These are phyloP conservation scores for Zaprionus gabonicus DNA, from an alignment of 1,140 invertebrate species.

Conservation along the genomic window DNA sequence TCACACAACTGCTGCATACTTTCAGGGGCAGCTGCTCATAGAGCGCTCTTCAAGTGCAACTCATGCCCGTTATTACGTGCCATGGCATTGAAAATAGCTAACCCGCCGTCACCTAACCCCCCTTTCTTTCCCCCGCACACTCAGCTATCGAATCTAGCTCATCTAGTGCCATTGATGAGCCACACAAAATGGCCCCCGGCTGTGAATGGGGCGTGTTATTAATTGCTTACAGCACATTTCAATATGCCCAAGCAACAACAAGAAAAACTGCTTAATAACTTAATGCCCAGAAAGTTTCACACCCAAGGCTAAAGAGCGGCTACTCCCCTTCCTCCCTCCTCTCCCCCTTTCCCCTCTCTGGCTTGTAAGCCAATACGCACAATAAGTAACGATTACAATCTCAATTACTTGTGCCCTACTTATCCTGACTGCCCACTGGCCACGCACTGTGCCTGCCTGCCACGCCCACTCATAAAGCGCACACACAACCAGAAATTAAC, in stretches of 20 bases:
- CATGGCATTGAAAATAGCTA: conserved; percentile 70
- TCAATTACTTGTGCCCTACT: conserved; percentile 71
- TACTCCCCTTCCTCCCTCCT: not conserved
- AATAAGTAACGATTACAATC: conserved; percentile 82
- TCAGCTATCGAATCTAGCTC: conserved; percentile 26
- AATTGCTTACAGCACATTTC: conserved; percentile 75
- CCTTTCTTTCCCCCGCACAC: too few species aligned
- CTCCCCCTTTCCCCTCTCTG: not conserved
- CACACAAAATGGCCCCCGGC: conserved; percentile 42
- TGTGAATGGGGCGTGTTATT: conserved; percentile 61
- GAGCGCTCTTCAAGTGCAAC: conserved; percentile 68
- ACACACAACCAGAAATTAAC: conserved; percentile 64
- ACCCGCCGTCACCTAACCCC: not conserved
- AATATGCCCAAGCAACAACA: conserved; percentile 52
- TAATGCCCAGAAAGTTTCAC: conserved; percentile 74
- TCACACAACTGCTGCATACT: conserved; percentile 61
- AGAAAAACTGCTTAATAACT: conserved; percentile 78
- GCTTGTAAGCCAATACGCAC: conserved; percentile 57
- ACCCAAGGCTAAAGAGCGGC: conserved; percentile 16
- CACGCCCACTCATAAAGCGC: conserved; percentile 55
- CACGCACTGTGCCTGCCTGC: not conserved
- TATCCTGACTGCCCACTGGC: conserved; percentile 20
- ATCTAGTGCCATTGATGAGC: conserved; percentile 40
- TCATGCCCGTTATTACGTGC: conserved; percentile 78
- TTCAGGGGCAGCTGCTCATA: conserved; percentile 38